Conservation (phyloP, 2,888 invertebrate species). For the Phortica magna region DNA sequence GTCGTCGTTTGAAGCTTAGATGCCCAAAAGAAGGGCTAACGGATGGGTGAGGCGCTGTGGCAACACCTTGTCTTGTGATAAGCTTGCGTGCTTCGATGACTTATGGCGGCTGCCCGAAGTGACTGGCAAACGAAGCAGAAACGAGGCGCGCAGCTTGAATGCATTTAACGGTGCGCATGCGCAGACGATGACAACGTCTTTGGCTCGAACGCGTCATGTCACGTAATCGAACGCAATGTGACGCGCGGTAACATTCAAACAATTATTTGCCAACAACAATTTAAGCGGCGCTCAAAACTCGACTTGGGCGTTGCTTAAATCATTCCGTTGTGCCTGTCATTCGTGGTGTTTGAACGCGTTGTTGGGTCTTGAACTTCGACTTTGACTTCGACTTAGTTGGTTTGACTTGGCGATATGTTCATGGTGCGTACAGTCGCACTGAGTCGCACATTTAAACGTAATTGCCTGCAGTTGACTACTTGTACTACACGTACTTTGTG, state of each 20-base stretch:
- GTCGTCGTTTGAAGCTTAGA: background rate
- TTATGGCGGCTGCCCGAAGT: background rate
- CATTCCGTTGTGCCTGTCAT: conserved; percentile 9
- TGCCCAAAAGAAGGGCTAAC: background rate
- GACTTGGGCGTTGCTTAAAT: background rate
- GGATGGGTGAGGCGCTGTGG: background rate
- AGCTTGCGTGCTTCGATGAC: background rate
- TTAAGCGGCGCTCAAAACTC: background rate
- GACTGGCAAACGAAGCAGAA: background rate
- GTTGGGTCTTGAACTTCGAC: background rate
- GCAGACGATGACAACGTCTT: background rate
- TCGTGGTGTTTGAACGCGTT: background rate
- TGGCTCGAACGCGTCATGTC: background rate
- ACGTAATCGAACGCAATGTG: conserved; percentile 26
- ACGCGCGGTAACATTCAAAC: background rate
- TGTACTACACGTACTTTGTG: background rate
- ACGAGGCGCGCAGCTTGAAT: conserved; percentile 13
- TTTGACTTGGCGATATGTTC: background rate
- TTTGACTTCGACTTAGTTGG: background rate
- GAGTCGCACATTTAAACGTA: conserved; percentile 12
- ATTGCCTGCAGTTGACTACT: conserved; percentile 9
- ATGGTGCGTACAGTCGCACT: background rate
- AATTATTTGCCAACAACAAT: background rate
- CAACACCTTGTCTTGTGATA: background rate
- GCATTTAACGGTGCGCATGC: conserved; percentile 22